phyloP scores from a whole-genome alignment of 2,888 invertebrate species.

The Microctonus hyperodae region DNA sequence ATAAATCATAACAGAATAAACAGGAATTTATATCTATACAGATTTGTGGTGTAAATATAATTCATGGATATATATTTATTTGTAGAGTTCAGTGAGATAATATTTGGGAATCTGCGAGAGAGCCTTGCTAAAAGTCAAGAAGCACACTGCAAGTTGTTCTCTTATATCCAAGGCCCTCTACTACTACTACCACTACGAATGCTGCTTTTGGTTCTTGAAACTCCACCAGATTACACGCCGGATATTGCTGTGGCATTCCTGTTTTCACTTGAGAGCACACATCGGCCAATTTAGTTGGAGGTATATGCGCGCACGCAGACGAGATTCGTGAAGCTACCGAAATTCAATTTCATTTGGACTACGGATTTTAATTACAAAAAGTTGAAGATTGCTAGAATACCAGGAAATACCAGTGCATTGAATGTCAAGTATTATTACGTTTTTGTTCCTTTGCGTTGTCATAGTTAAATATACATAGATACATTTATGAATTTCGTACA shows the following conservation, averaged over 20 bases:
- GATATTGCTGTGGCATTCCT: slow-evolving; percentile 41
- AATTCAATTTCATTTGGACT: slow-evolving; percentile 27
- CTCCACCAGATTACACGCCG: slow-evolving; percentile 37
- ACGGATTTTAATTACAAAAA: slow-evolving; percentile 30
- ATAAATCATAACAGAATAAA: too few relatives aligned
- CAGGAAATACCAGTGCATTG: background rate
- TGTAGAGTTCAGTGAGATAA: background rate
- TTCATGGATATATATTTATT: background rate
- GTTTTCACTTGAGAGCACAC: slow-evolving; percentile 36
- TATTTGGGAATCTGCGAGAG: slow-evolving; percentile 2
- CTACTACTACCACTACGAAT: background rate
- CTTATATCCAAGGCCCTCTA: background rate
- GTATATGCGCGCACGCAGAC: slow-evolving; percentile 15
- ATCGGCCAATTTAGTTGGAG: slow-evolving; percentile 32
- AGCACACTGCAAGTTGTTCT: background rate
- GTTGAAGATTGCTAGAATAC: slow-evolving; percentile 21
- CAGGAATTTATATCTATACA: too few relatives aligned
- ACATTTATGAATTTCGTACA: too few relatives aligned
- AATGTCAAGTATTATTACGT: background rate
- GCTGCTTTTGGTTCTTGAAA: slow-evolving; percentile 18
- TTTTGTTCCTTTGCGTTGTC: too few relatives aligned
- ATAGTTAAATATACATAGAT: too few relatives aligned
- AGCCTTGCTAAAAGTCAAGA: slow-evolving; percentile 4
- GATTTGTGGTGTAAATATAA: background rate
- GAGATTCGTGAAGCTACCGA: background rate